Percentiles rank a stretch among this genome's conserved stretches.
phyloP scores from a whole-genome alignment of 1,140 invertebrate genomes.

The Potamilus streckersoni region DNA sequence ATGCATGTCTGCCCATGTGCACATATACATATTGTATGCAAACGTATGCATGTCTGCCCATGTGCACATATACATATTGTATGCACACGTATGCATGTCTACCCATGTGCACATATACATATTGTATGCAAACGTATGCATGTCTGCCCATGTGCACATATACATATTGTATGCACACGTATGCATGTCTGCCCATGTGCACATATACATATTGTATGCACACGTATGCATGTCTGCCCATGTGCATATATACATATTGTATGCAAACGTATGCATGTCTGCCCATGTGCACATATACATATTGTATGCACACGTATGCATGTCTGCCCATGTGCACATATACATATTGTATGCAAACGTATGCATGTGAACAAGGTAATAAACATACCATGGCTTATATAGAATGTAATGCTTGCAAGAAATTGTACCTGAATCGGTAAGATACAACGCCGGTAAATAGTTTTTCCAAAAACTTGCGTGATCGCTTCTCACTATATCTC shows the following conservation, averaged over 20 bases:
- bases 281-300: background rate
- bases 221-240: no score
- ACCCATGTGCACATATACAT: no score
- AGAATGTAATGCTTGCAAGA: background rate
- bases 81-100: no score
- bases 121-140: no score
- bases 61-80: background rate
- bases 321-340: background rate
- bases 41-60: no score
- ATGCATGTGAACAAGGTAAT: background rate
- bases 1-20: no score
- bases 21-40: no score
- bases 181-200: no score
- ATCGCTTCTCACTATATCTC: slow-evolving; percentile 20
- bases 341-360: no score
- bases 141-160: background rate
- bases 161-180: no score
- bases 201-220: no score
- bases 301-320: background rate
- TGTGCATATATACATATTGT: background rate
- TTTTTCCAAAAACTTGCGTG: slow-evolving; percentile 19
- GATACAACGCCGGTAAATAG: slow-evolving; percentile 16
- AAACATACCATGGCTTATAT: background rate
- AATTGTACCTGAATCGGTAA: slow-evolving; percentile 29
- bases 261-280: no score